These are phyloP conservation scores for Phalloptychus januarius DNA, from an alignment of 2,797 vertebrate species.

Conservation along the genomic window DNA sequence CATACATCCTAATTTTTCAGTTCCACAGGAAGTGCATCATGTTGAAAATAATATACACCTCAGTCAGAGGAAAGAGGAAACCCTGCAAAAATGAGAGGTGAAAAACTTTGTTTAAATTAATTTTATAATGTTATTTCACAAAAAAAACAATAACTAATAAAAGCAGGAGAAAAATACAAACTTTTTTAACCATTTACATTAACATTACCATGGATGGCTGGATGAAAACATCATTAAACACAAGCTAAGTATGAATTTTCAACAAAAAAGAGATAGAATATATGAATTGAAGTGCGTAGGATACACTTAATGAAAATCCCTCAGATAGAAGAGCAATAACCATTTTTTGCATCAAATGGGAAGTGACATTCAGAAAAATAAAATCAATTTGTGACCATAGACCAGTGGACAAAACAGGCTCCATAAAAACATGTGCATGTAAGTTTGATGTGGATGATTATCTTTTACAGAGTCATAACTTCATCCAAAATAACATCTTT, in stretches of 20 bases:
- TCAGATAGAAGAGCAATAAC: background rate
- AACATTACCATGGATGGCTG: background rate
- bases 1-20: background rate
- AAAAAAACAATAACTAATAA: too few relatives aligned
- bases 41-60: background rate
- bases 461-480: background rate
- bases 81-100: background rate
- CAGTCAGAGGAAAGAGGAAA: background rate
- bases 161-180: background rate
- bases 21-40: background rate
- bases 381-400: background rate
- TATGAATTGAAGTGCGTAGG: too few relatives aligned
- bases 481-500: background rate
- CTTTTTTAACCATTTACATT: background rate
- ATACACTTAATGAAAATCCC: too few relatives aligned
- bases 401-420: background rate
- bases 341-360: background rate
- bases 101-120: background rate
- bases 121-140: background rate
- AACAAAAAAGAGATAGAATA: too few relatives aligned
- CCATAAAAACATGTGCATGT: background rate
- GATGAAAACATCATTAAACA: background rate
- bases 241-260: too few relatives aligned
- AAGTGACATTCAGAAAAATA: conserved; percentile 9
- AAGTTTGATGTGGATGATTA: background rate